Evolutionary conservation across 2,797 vertebrate species (phyloP).

Genomic region (Morus bassanus): DNA sequence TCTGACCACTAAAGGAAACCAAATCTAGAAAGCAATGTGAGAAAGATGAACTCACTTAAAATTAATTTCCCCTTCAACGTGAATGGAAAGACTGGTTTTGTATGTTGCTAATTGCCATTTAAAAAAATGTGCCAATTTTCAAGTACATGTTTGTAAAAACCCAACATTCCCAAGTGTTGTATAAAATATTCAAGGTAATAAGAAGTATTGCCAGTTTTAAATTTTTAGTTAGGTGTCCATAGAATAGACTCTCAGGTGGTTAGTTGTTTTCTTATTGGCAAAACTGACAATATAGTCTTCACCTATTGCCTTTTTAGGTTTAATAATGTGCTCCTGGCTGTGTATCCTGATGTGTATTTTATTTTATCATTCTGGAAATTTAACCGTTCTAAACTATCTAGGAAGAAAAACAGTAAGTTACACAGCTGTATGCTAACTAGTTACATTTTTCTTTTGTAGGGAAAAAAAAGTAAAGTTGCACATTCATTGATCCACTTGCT

Average conservation of each 20-base stretch:
- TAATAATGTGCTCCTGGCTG: background rate
- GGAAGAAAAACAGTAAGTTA: constrained; percentile 22
- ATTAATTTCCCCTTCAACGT: background rate
- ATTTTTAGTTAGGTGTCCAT: constrained; percentile 56
- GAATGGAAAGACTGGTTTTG: constrained; percentile 46
- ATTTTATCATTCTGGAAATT: background rate
- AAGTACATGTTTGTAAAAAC: constrained; percentile 52
- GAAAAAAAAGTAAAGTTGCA: constrained; percentile 24
- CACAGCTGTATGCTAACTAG: constrained; percentile 51
- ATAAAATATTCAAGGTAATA: constrained; percentile 47
- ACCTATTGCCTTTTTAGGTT: constrained; percentile 60
- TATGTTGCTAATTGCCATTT: constrained; percentile 59
- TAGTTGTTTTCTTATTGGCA: constrained; percentile 53
- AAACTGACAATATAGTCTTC: constrained; percentile 42
- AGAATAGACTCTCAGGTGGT: constrained; percentile 16
- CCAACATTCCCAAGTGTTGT: constrained; percentile 62
- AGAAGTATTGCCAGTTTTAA: constrained; percentile 72
- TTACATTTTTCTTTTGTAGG: constrained; percentile 17
- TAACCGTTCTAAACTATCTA: background rate
- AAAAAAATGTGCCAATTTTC: constrained; percentile 73
- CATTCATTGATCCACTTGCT: constrained; percentile 20
- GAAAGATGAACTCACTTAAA: constrained; percentile 33
- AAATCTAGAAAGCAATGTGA: constrained; percentile 41
- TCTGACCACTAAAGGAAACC: constrained; percentile 43
- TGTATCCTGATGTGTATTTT: background rate